Base-by-base conservation (phyloP, 2,888 invertebrate genomes). In the Leucophora obtusa region DNA sequence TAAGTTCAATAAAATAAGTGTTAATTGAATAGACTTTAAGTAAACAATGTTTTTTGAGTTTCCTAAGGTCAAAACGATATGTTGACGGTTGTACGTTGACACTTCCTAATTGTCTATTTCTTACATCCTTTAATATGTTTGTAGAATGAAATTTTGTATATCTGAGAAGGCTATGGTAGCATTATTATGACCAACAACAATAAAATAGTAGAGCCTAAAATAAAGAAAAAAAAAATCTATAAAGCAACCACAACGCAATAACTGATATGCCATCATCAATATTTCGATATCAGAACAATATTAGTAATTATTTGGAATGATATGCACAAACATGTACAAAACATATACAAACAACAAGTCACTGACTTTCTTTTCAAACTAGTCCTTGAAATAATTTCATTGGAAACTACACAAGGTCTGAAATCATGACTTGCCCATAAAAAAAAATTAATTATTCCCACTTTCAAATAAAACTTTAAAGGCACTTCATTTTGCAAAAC, bases 321-420 rank as follows among this genome's bases (percentile, higher is more conserved):
- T 17, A 54, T 21, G 35, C 15, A 47, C 24, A 62, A 62, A 62
- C 54, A 54, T 21, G 47, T 59, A 59, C 11, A 43, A 50, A 14
- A 38, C 43, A 33, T 56, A 54, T 56, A 18, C n/a, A 43, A 54
- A 24, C 18, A 58, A 51, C 18, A 74, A 59, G 59, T 66, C 71
- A 77, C 24, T 71, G 71, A 54, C 77, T 71, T 71, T 77, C 65
- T 65, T 71, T 71, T 18, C 0, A 38, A 65, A 71, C 3, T 28
- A 54, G 77, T 71, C 70, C 77, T 71, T 77, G 65, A 76, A 69
- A 50, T 28, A 47, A 60, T 28, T 24, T 35, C 18, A 15, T 9
- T 15, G 17, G 11, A 50, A 17, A 17, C 8, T 8, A 50, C 17
- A 17, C n/a, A 15, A 15, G 15, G 7, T 7, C 4, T 28, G 28